Evolutionary conservation across 1,140 invertebrate species (phyloP).

Genomic region (Scaptomyza graminum): DNA sequence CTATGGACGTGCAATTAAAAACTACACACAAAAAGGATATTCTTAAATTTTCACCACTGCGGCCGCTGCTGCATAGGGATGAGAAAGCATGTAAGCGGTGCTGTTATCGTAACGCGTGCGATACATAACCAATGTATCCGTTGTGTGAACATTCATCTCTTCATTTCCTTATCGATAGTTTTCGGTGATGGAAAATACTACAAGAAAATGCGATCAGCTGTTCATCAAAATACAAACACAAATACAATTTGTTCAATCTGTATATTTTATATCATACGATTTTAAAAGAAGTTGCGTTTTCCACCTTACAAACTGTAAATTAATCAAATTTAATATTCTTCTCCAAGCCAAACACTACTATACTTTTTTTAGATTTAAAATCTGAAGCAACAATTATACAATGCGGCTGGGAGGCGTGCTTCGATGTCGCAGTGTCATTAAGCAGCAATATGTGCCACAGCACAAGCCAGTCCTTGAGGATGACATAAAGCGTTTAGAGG

Average conservation of each 20-base stretch:
- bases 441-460: constrained; percentile 88
- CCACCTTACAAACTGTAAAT: too few species aligned
- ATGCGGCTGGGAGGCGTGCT: constrained; percentile 57
- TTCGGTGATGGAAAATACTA: constrained; percentile 8
- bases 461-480: constrained; percentile 86
- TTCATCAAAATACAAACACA: constrained; percentile 19
- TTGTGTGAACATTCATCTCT: constrained; percentile 1
- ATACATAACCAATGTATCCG: constrained; percentile 27
- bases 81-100: constrained; percentile 21
- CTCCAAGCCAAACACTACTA: too few species aligned
- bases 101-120: constrained; percentile 24
- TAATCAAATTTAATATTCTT: too few species aligned
- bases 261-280: constrained; percentile 8
- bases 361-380: too few species aligned
- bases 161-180: not conserved
- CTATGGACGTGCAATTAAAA: constrained; percentile 37
- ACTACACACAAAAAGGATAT: constrained; percentile 40
- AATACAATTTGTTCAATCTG: not conserved
- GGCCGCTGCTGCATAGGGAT: constrained; percentile 46
- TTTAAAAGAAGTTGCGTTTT: too few species aligned
- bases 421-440: constrained; percentile 42
- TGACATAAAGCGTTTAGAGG: constrained; percentile 87
- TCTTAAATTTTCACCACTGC: constrained; percentile 51
- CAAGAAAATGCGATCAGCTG: constrained; percentile 9
- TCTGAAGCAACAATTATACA: constrained; percentile 22